Percentiles rank a stretch among this genome's conserved stretches.
Evolutionary conservation across 2,888 invertebrate species (phyloP).

Genomic region (Nebria brevicollis): DNA sequence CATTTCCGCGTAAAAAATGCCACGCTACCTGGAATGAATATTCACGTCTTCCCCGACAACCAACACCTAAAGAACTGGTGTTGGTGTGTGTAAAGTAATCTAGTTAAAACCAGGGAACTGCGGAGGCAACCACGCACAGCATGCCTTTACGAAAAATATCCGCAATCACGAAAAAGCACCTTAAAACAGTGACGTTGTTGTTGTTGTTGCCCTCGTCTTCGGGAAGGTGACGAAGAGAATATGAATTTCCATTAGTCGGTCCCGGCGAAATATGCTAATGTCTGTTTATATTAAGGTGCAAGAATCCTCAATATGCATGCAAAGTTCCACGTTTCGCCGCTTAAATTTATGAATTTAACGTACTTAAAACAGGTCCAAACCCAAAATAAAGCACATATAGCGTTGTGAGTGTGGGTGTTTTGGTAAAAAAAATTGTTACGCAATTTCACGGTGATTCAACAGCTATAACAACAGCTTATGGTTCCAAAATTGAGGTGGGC

Average conservation of each 20-base stretch:
- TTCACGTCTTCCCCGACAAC: background rate
- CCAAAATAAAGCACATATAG: too few species aligned
- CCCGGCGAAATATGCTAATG: conserved; percentile 51
- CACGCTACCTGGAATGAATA: conserved; percentile 11
- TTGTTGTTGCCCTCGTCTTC: background rate
- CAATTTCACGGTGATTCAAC: background rate
- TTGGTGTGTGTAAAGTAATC: conserved; percentile 3
- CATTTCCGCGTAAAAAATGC: conserved; percentile 14
- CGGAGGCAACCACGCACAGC: background rate
- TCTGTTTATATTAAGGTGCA: conserved; percentile 54
- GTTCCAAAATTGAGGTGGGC: conserved; percentile 27
- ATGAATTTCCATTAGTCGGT: conserved; percentile 44
- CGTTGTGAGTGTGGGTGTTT: too few species aligned
- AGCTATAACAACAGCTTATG: conserved; percentile 22
- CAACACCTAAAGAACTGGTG: background rate
- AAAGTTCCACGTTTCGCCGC: conserved; percentile 52
- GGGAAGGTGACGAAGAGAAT: background rate
- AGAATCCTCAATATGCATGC: conserved; percentile 54
- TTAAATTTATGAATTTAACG: conserved; percentile 52
- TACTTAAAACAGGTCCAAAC: too few species aligned
- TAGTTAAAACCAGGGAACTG: conserved; percentile 9
- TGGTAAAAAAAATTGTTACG: background rate
- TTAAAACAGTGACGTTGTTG: background rate
- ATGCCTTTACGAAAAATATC: background rate
- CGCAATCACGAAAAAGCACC: background rate